Conservation (phyloP, 2,888 invertebrate genomes). For the Priocnemis perturbator region DNA sequence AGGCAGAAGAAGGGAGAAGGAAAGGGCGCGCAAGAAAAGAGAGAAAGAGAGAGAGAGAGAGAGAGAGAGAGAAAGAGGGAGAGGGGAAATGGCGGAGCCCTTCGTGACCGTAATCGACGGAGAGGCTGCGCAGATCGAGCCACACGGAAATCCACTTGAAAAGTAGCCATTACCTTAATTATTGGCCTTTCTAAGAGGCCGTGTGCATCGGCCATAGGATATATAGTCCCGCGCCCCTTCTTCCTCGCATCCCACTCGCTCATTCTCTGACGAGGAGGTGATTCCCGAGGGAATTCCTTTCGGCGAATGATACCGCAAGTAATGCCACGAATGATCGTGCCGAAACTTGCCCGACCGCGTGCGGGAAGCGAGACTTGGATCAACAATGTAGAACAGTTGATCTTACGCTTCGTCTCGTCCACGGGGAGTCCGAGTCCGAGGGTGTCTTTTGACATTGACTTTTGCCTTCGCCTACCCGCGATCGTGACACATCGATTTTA, state of each 20-base stretch:
- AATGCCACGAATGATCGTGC: too few species aligned
- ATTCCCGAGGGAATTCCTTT: slow-evolving; percentile 5
- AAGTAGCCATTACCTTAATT: slow-evolving; percentile 75
- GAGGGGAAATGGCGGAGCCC: slow-evolving; percentile 60
- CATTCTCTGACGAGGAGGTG: not conserved
- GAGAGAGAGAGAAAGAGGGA: slow-evolving; percentile 33
- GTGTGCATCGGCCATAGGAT: slow-evolving; percentile 25
- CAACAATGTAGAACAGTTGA: too few species aligned
- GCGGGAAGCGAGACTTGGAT: too few species aligned
- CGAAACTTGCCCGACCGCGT: too few species aligned
- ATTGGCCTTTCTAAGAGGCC: slow-evolving; percentile 65
- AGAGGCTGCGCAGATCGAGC: slow-evolving; percentile 61
- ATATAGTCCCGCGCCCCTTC: slow-evolving; percentile 13
- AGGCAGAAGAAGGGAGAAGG: slow-evolving; percentile 42
- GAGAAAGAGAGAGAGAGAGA: slow-evolving; percentile 25
- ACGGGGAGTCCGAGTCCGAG: too few species aligned
- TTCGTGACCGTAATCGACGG: slow-evolving; percentile 31
- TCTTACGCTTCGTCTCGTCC: too few species aligned
- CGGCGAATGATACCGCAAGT: not conserved
- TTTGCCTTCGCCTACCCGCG: too few species aligned
- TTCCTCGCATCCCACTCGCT: not conserved
- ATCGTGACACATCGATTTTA: not conserved
- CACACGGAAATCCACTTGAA: slow-evolving; percentile 73
- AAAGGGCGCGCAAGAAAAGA: slow-evolving; percentile 7
- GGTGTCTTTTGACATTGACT: too few species aligned